Evolutionary conservation across 2,888 invertebrate genomes (phyloP), one percentile per base, ranked within the genome.

Genomic region (Eupithecia exiguata): DNA sequence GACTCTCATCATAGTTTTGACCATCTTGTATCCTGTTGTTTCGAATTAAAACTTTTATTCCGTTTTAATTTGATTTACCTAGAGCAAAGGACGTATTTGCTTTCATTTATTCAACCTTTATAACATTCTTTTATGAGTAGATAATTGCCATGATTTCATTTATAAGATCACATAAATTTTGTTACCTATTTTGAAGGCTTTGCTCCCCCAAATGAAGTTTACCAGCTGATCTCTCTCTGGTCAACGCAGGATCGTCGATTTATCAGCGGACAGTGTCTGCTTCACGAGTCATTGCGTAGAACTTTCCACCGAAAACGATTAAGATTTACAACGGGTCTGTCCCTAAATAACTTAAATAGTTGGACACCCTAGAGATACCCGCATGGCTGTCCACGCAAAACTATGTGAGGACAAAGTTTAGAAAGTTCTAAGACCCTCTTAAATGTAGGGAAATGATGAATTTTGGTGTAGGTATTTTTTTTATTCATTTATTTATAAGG

Each of bases 311-410:
- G 83, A 83, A 86, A 81, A 77, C 90, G 86, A 92, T 92, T 91
- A 92, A 93, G 94, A 94, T 94, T 93, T 93, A 94, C 91, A 91
- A 84, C 85, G 84, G 84, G 82, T 77, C 83, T 84, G 82, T 86
- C 87, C 89, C 88, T 88, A 91, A 92, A 93, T 93, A 92, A 91
- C 91, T 90, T 87, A 87, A 90, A 93, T 91, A 88, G 89, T 92
- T 92, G 85, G 85, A 79, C 76, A 85, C 84, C 85, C 85, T 85
- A 82, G 83, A 74, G 78, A 79, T 81, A 81, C 82, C 79, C 81
- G 74, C 81, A 75, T 79, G n/a, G 36, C 0, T 81, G 79, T 70
- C 74, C 75, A 36, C 36, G 38, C 38, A 74, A 76, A 80, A 79
- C 83, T 81, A 78, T 79, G 77, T 74, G 78, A 78, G 69, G 71